These are phyloP conservation scores for Drosophila suzukii DNA, from an alignment of 1,140 invertebrate genomes.

Conservation along the genomic window DNA sequence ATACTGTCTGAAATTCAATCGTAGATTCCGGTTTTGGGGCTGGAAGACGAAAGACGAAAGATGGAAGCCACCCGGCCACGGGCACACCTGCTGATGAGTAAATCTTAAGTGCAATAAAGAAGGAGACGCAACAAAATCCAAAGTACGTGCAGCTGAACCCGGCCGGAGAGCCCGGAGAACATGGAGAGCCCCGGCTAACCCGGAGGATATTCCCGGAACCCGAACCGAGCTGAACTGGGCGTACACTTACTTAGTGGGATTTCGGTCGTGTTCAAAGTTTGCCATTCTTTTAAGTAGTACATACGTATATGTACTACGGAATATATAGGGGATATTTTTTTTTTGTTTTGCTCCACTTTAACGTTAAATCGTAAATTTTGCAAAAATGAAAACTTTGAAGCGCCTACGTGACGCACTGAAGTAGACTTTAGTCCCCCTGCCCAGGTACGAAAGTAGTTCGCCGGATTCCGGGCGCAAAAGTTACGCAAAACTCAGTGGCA, in stretches of 20 bases:
- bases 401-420: constrained; percentile 83
- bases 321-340: constrained; percentile 10
- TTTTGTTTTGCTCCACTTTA: constrained; percentile 72
- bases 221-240: constrained; percentile 16
- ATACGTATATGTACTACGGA: constrained; percentile 34
- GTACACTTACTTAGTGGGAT: constrained; percentile 83
- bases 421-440: constrained; percentile 53
- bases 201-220: constrained; percentile 7
- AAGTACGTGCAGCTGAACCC: constrained; percentile 79
- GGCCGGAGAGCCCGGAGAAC: not conserved
- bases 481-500: constrained; percentile 77
- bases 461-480: constrained; percentile 66
- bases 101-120: constrained; percentile 83
- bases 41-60: constrained; percentile 10
- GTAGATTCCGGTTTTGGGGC: constrained; percentile 52
- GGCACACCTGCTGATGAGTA: constrained; percentile 82
- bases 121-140: constrained; percentile 72
- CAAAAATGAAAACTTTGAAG: constrained; percentile 82
- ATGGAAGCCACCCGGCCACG: constrained; percentile 14
- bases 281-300: constrained; percentile 78
- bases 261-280: constrained; percentile 80
- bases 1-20: constrained; percentile 73
- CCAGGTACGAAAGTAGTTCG: constrained; percentile 59
- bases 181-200: constrained; percentile 12
- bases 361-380: constrained; percentile 84